Percentiles rank a stretch among this genome's conserved stretches.
Conservation (phyloP, 2,888 invertebrate genomes). For the Drosophila limbata region DNA sequence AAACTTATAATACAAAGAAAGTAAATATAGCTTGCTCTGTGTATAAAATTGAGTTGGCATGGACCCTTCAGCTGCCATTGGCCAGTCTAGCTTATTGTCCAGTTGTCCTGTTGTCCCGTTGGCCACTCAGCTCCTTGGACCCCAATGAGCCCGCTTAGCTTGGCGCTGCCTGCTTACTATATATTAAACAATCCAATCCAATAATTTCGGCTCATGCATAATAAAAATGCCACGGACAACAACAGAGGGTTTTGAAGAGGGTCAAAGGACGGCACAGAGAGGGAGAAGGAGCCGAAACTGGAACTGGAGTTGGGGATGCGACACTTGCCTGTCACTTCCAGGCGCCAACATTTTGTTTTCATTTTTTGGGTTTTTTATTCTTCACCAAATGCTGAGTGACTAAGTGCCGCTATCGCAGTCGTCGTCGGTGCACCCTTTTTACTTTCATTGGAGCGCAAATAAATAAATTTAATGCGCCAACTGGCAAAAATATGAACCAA, state of each 20-base stretch:
- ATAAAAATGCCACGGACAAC: constrained; percentile 64
- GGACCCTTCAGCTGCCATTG: constrained; percentile 1
- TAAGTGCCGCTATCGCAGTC: constrained; percentile 58
- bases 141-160: constrained; percentile 42
- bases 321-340: constrained; percentile 69
- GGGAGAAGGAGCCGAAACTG: neutral
- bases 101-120: constrained; percentile 7
- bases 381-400: constrained; percentile 74
- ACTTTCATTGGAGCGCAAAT: constrained; percentile 60
- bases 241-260: constrained; percentile 51
- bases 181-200: constrained; percentile 61
- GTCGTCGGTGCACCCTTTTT: constrained; percentile 53
- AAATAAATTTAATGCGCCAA: constrained; percentile 65
- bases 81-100: neutral
- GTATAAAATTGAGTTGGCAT: neutral
- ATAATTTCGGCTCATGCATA: constrained; percentile 66
- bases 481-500: constrained; percentile 32
- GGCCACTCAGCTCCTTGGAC: constrained; percentile 48
- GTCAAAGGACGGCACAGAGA: constrained; percentile 30
- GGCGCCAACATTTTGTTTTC: constrained; percentile 57
- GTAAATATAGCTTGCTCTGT: neutral
- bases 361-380: constrained; percentile 38
- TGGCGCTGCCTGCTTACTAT: constrained; percentile 46
- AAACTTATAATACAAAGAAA: neutral
- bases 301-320: constrained; percentile 38